Evolutionary conservation across 2,113 vertebrate genomes (phyloP), one percentile per base, ranked within the genome.

Genomic region (Chionis minor): DNA sequence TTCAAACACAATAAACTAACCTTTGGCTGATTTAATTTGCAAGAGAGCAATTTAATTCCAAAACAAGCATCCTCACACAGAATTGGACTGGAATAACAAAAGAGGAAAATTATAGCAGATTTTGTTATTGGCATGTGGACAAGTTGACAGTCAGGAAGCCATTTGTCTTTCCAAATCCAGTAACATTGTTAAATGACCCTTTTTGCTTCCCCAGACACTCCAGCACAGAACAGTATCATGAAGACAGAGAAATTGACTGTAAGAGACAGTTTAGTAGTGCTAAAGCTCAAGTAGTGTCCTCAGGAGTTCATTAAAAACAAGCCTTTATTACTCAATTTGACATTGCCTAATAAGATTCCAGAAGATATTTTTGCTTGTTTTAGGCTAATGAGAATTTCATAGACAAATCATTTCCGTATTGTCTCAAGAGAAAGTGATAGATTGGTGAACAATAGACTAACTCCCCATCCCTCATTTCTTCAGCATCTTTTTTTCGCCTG

Each of bases 381-480:
- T 96, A 95, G 81, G 75, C 66, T 98, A 98, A 97, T 94, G 97
- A 96, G 93, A 96, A 96, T 98, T 98, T 97, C 98, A 98, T 90
- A 96, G 97, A 90, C 94, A 95, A 97, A 94, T 95, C 85, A 98
- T 98, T 98, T 98, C 97, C 91, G 32, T 94, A 93, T 86, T 90
- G 59, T 96, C 94, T 93, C 93, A 95, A 89, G 96, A 98, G 96
- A 96, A 98, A 88, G 90, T 85, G 92, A 97, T 93, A 97, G 85
- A 93, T 88, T 86, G 91, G 84, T 56, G 72, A 88, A 97, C 78
- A 88, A 93, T 96, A 95, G 81, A 90, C 86, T 94, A 78, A 58
- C 62, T 77, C 93, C 67, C 66, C 73, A 86, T 95, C 84, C 83
- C 70, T 93, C 81, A 91, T 94, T 96, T 95, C 86, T 96, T 96